Evolutionary conservation across 2,113 vertebrate genomes (phyloP).

Genomic region (Ornithorhynchus anatinus): DNA sequence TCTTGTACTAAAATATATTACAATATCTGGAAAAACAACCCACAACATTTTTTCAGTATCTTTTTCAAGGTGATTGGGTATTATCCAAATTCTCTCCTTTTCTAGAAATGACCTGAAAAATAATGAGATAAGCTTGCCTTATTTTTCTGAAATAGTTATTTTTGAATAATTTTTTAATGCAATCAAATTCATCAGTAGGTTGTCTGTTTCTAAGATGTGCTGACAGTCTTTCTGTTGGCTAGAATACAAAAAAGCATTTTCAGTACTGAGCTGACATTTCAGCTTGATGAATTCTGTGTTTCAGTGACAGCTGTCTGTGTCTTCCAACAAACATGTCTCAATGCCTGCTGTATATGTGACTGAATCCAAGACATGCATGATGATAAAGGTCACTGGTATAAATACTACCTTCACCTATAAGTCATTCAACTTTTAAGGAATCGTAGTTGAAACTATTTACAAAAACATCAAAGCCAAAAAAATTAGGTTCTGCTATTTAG

Average conservation of each 20-base stretch:
- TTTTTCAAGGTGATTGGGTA: neutral
- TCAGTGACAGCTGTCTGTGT: slow-evolving; percentile 26
- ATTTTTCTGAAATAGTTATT: neutral
- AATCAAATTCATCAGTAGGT: slow-evolving; percentile 9
- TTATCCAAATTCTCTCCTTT: neutral
- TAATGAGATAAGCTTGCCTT: neutral
- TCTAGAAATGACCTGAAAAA: neutral
- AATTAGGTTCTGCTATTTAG: neutral
- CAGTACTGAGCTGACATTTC: slow-evolving; percentile 27
- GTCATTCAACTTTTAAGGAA: neutral
- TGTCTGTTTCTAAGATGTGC: slow-evolving; percentile 18
- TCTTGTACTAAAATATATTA: no score
- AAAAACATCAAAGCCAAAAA: neutral
- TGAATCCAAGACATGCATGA: slow-evolving; percentile 9
- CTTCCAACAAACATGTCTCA: neutral
- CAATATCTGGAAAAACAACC: no score
- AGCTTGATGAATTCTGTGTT: slow-evolving; percentile 19
- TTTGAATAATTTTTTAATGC: slow-evolving; percentile 8
- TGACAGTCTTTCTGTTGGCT: slow-evolving; percentile 22
- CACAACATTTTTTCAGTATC: neutral
- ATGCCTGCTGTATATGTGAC: slow-evolving; percentile 2
- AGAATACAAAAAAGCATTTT: slow-evolving; percentile 34
- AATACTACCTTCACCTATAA: slow-evolving; percentile 23
- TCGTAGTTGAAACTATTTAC: slow-evolving; percentile 2
- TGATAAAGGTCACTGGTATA: slow-evolving; percentile 40